Conservation (phyloP, 2,888 invertebrate species). For the Cremastinae sp. region DNA sequence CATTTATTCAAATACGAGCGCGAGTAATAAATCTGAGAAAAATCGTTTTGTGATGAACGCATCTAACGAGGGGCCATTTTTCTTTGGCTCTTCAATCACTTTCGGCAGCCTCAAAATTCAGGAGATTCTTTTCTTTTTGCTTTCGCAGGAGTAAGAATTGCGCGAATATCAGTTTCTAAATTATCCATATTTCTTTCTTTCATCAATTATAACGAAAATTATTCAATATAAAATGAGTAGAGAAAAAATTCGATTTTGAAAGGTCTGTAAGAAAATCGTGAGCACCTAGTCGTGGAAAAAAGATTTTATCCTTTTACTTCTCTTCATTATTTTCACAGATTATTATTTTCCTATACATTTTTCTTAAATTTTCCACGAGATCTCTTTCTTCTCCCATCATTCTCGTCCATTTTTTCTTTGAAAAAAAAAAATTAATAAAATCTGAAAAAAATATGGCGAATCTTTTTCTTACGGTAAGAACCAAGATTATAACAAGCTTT, state of each 20-base stretch:
- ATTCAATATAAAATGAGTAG: neutral
- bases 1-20: conserved; percentile 40
- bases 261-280: too few species aligned
- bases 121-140: too few species aligned
- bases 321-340: conserved; percentile 12
- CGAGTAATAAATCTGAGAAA: conserved; percentile 19
- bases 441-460: conserved; percentile 61
- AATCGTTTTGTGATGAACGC: conserved; percentile 6
- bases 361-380: conserved; percentile 47
- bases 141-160: neutral
- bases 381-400: conserved; percentile 36
- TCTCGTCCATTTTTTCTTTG: conserved; percentile 42
- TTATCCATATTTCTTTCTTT: conserved; percentile 16
- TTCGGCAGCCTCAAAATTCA: neutral
- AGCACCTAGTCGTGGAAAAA: conserved; percentile 14
- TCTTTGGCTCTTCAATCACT: conserved; percentile 49
- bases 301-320: conserved; percentile 33
- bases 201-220: neutral
- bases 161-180: conserved; percentile 14
- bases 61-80: conserved; percentile 55
- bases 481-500: conserved; percentile 74
- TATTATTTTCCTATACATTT: conserved; percentile 11
- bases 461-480: conserved; percentile 52
- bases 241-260: too few species aligned
- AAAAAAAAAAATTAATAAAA: conserved; percentile 33